phyloP scores from a whole-genome alignment of 2,797 vertebrate species.

The Alca torda region DNA sequence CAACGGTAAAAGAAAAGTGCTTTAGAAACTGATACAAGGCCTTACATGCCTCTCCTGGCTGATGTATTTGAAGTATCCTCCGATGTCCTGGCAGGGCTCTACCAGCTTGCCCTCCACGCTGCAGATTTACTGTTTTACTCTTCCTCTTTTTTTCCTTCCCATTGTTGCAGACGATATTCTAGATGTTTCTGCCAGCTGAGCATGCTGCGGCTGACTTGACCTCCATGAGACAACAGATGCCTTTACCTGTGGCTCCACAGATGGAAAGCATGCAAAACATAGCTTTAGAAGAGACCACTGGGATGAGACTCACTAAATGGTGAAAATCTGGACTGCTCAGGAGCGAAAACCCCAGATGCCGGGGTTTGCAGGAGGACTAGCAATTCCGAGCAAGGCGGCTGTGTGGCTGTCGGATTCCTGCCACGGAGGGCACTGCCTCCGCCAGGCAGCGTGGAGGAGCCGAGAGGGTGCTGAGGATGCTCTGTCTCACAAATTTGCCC shows the following conservation, averaged over 20 bases:
- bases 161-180: neutral
- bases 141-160: neutral
- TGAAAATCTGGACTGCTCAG: neutral
- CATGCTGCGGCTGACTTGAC: neutral
- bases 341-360: fast-evolving
- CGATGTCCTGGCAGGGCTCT: neutral
- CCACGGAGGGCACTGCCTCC: neutral
- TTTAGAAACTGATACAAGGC: neutral
- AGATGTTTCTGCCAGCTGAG: neutral
- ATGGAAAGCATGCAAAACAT: neutral
- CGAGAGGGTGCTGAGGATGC: fast-evolving
- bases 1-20: neutral
- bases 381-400: neutral
- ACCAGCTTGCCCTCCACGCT: neutral
- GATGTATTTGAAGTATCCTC: neutral
- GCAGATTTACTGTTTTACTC: neutral
- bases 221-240: neutral
- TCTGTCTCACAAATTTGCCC: neutral
- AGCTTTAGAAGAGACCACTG: neutral
- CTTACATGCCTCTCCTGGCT: neutral
- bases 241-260: neutral
- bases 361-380: fast-evolving
- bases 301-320: neutral
- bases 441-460: neutral
- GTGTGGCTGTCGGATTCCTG: fast-evolving